Conservation (phyloP, 2,888 invertebrate species). For the Nymphalis urticae region DNA sequence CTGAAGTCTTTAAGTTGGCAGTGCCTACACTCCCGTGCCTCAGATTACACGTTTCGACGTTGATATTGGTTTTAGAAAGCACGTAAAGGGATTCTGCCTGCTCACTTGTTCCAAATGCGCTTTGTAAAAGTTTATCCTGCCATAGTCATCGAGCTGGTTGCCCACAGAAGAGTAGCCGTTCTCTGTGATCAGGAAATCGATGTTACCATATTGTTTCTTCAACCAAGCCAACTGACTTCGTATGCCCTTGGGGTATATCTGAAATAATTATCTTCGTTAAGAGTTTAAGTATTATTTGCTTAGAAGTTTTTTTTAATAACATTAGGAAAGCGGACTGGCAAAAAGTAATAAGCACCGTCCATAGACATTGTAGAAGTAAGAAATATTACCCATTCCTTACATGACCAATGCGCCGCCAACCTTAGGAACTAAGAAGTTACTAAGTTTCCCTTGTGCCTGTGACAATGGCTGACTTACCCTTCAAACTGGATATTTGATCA, state of each 20-base stretch:
- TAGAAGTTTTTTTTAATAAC: not conserved
- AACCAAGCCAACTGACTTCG: constrained; percentile 63
- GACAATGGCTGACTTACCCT: no score
- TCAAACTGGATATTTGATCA: no score
- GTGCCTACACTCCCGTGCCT: no score
- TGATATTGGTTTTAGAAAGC: no score
- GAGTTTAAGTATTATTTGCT: not conserved
- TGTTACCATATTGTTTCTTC: constrained; percentile 63
- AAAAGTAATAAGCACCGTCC: not conserved
- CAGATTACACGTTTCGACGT: no score
- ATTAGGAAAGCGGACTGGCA: no score
- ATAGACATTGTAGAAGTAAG: no score
- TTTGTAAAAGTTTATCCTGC: constrained; percentile 46
- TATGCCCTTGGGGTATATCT: constrained; percentile 73
- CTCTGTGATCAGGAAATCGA: constrained; percentile 69
- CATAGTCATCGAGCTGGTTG: constrained; percentile 49
- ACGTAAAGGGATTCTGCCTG: not conserved
- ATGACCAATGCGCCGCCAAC: no score
- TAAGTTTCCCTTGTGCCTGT: no score
- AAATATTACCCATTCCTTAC: no score
- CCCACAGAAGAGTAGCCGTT: constrained; percentile 60
- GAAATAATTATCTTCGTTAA: not conserved
- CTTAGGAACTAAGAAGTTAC: no score
- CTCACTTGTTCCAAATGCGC: constrained; percentile 53
- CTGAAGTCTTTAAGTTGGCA: no score